These are phyloP conservation scores for Parambassis ranga DNA, from an alignment of 2,797 vertebrate species.

Conservation along the genomic window DNA sequence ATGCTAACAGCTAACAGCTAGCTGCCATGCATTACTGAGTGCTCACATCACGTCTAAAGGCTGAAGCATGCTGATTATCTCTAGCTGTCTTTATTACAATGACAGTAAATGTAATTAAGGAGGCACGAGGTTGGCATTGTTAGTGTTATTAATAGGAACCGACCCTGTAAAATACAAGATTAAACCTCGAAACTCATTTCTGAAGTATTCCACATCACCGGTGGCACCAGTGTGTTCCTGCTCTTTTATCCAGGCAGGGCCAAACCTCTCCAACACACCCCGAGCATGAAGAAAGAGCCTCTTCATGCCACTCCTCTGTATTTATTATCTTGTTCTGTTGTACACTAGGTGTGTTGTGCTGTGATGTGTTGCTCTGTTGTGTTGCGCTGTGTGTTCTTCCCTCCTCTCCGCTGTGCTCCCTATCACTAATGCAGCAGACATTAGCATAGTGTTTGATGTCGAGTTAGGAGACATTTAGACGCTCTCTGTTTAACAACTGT, in stretches of 20 bases:
- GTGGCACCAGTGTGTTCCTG: not conserved
- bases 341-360: constrained; percentile 30
- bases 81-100: too few relatives aligned
- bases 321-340: constrained; percentile 51
- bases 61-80: too few relatives aligned
- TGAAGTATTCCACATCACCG: constrained; percentile 4
- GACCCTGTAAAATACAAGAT: constrained; percentile 4
- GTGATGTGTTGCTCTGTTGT: constrained; percentile 41
- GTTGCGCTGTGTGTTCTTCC: constrained; percentile 42
- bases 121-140: too few relatives aligned
- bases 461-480: constrained; percentile 81
- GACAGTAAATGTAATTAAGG: too few relatives aligned
- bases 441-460: constrained; percentile 85
- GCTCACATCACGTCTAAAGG: too few relatives aligned
- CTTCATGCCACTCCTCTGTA: constrained; percentile 44
- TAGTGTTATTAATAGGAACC: not conserved
- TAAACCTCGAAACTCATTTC: not conserved
- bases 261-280: constrained; percentile 35
- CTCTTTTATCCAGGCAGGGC: constrained; percentile 28
- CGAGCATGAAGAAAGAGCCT: constrained; percentile 42
- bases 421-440: constrained; percentile 79
- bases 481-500: constrained; percentile 81
- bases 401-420: constrained; percentile 50
- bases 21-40: too few relatives aligned
- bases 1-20: too few relatives aligned